These are phyloP conservation scores for Vidua chalybeata DNA, from an alignment of 2,113 vertebrate genomes.

Conservation along the genomic window DNA sequence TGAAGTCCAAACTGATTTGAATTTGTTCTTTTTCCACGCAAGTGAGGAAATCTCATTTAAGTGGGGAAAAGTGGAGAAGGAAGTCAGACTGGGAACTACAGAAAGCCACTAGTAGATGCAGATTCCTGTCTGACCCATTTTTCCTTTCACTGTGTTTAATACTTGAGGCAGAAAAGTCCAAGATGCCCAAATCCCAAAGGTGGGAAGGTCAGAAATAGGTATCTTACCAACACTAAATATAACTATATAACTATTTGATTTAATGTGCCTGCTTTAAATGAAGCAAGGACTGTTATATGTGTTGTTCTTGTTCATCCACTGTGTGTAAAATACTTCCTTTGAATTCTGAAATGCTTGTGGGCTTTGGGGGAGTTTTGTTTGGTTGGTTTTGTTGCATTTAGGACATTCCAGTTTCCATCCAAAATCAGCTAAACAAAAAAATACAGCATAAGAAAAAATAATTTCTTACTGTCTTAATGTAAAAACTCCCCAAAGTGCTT, in stretches of 20 bases:
- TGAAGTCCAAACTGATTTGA: not conserved
- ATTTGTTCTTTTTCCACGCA: not conserved
- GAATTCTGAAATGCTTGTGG: not conserved
- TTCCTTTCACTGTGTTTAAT: not conserved
- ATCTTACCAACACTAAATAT: not conserved
- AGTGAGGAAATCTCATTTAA: not conserved
- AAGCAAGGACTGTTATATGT: not conserved
- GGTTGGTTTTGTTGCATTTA: not conserved
- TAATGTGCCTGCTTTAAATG: not conserved
- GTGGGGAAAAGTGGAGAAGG: not conserved
- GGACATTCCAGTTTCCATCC: conserved; percentile 17
- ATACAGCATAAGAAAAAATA: not conserved
- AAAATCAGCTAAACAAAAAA: conserved; percentile 29
- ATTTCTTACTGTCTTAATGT: not conserved
- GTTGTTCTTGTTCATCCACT: not conserved
- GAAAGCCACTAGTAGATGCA: not conserved
- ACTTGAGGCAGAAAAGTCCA: not conserved
- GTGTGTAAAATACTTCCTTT: not conserved
- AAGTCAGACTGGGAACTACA: not conserved
- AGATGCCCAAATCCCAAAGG: not conserved
- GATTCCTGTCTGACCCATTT: not conserved
- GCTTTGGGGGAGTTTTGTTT: not conserved
- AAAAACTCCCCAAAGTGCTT: not conserved
- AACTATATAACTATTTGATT: not conserved
- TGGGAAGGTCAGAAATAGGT: not conserved